Base-by-base conservation (phyloP, 2,888 invertebrate genomes). In the Campopleginae sp. region DNA sequence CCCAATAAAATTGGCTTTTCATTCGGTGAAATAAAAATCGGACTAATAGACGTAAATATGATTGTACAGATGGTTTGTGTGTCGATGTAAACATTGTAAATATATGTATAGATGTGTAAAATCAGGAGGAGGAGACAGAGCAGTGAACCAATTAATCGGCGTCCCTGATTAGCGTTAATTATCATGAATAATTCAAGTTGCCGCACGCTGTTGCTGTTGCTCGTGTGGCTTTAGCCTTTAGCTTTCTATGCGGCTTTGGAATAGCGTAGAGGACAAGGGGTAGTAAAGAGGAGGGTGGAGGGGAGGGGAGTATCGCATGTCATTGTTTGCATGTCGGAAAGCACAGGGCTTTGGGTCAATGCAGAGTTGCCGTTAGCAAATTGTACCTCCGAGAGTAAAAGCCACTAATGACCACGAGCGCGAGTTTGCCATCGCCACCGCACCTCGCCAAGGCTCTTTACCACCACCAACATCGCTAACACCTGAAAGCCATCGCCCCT, bases 261-360 rank as follows among this genome's bases (percentile, higher is more conserved):
- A 75, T 80, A 75, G 42, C 38, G 19, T 61, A 75, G 17, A 46
- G 17, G 66, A 38, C 51, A 48, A 72, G 31, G 38, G 75, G 33
- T n/a, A 31, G 65, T 38, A 61, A 31, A 38, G 74, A 65, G 19
- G 58, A 17, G 42, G 17, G 46, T 38, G 31, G 14, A 38, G 46
- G 46, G 23, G n/a, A 58, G 23, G 66, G 75, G 79, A 66, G 77
- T 86, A 86, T 86, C 80, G 86, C 86, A 80, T 86, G 86, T 86
- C 86, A 86, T 86, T 86, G 86, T 86, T 86, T 86, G 86, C 86
- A 86, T 86, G 86, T 86, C 86, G 86, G 83, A 83, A 86, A 86
- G 86, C 86, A 80, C 86, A 74, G 86, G 80, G 86, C 83, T 86
- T 86, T 86, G 80, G 86, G 86, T 86, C 86, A 86, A 86, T 83